phyloP scores from a whole-genome alignment of 2,797 vertebrate species.

The Hoplostethus mediterraneus region DNA sequence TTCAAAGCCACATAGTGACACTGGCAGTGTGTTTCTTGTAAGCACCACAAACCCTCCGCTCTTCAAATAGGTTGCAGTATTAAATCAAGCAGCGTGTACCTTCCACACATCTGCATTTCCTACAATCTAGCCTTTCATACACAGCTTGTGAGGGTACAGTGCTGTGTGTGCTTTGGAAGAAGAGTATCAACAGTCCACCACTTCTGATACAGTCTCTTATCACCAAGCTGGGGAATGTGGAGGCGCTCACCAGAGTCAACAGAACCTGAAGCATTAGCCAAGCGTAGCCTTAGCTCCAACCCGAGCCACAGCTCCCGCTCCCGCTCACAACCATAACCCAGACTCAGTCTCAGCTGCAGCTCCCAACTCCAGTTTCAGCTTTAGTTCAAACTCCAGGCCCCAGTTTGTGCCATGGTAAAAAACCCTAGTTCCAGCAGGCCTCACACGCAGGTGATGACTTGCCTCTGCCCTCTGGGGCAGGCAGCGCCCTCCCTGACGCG shows the following conservation, averaged over 20 bases:
- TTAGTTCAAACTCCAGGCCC: conserved; percentile 40
- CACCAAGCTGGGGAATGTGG: conserved; percentile 80
- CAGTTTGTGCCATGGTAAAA: neutral
- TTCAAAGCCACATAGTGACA: conserved; percentile 18
- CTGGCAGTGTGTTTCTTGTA: neutral
- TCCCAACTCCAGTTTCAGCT: conserved; percentile 8
- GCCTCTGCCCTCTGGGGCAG: conserved; percentile 58
- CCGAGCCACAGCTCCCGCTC: neutral
- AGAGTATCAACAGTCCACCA: conserved; percentile 62
- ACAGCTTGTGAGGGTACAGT: conserved; percentile 22
- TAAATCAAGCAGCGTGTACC: conserved; percentile 16
- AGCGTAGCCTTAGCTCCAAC: neutral
- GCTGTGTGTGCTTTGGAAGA: conserved; percentile 55
- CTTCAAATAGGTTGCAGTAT: conserved; percentile 1
- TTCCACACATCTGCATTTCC: conserved; percentile 34
- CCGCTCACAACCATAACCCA: conserved; percentile 18
- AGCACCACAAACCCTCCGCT: neutral
- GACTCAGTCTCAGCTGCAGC: conserved; percentile 26
- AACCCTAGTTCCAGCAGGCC: conserved; percentile 30
- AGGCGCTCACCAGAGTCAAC: conserved; percentile 59
- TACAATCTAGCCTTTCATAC: conserved; percentile 27
- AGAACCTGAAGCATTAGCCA: conserved; percentile 43
- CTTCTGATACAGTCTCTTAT: conserved; percentile 78
- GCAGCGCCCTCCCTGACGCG: conserved; percentile 57
- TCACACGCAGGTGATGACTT: conserved; percentile 59